These are phyloP conservation scores for Trachelus troglodyta DNA, from an alignment of 2,888 invertebrate species.

Conservation along the genomic window DNA sequence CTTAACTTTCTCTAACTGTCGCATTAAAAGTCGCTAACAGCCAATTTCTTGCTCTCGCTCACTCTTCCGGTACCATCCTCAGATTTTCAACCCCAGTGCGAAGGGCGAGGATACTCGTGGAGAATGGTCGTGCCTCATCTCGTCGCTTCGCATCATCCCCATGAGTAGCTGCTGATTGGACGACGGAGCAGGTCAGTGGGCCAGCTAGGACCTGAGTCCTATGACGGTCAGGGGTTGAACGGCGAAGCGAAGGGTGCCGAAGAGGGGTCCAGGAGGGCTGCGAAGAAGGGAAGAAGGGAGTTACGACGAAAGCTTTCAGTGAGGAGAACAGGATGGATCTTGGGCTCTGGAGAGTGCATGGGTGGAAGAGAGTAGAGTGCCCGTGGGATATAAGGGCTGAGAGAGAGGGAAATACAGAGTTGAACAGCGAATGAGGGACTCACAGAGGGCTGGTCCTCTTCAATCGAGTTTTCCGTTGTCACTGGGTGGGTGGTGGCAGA, in stretches of 20 bases:
- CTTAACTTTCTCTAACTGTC: conserved; percentile 27
- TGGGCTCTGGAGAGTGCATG: neutral
- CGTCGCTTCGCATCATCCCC: conserved; percentile 19
- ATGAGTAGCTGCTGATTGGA: conserved; percentile 38
- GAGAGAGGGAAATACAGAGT: neutral
- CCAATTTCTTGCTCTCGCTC: conserved; percentile 26
- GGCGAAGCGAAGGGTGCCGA: conserved; percentile 5
- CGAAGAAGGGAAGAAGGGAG: neutral
- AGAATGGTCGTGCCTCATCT: neutral
- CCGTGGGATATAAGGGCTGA: neutral
- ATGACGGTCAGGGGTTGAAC: conserved; percentile 18
- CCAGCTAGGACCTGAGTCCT: conserved; percentile 28
- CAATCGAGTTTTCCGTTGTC: conserved; percentile 8
- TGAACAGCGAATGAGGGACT: neutral
- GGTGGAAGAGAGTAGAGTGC: neutral
- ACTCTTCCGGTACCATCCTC: conserved; percentile 1
- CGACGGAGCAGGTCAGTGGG: conserved; percentile 56
- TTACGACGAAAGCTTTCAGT: neutral
- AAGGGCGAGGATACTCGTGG: no score
- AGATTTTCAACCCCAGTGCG: neutral
- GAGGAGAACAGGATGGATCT: neutral
- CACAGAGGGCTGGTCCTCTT: neutral
- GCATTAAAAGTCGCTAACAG: conserved; percentile 32
- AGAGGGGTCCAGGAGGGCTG: neutral
- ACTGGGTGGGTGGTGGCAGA: conserved; percentile 2